These are phyloP conservation scores for Poecilobothrus nobilitatus DNA, from an alignment of 2,888 invertebrate species.

Conservation along the genomic window DNA sequence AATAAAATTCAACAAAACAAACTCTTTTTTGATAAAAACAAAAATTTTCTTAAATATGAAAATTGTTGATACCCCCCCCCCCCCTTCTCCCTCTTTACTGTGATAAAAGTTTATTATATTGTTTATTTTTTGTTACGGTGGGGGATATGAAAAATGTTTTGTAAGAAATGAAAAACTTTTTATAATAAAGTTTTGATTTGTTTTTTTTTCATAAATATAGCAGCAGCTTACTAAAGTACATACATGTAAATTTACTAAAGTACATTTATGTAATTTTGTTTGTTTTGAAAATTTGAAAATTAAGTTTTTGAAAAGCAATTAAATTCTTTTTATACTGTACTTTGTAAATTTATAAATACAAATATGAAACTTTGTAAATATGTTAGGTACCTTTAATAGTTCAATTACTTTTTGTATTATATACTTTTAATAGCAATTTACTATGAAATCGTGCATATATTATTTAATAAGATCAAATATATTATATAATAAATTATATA, in stretches of 20 bases:
- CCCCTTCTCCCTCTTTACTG: too few species aligned
- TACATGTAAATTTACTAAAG: background rate
- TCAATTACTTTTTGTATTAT: background rate
- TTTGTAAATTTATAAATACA: too few species aligned
- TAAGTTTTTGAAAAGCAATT: slow-evolving; percentile 8
- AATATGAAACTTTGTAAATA: background rate
- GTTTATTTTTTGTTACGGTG: background rate
- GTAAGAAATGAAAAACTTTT: background rate
- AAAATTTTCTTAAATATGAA: too few species aligned
- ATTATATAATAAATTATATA: too few species aligned
- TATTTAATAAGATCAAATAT: background rate
- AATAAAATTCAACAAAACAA: too few species aligned
- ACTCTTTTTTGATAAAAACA: too few species aligned
- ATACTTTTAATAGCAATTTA: background rate
- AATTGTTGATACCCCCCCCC: background rate
- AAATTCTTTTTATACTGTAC: background rate
- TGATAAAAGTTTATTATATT: background rate
- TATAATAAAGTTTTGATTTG: background rate
- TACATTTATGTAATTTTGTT: background rate
- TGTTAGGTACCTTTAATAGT: background rate
- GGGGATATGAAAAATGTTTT: background rate
- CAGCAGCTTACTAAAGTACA: background rate
- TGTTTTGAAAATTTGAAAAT: background rate
- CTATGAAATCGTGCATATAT: background rate
- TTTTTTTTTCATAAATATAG: background rate